Base-by-base conservation (phyloP, 2,888 invertebrate species). In the Idaea dimidiata region DNA sequence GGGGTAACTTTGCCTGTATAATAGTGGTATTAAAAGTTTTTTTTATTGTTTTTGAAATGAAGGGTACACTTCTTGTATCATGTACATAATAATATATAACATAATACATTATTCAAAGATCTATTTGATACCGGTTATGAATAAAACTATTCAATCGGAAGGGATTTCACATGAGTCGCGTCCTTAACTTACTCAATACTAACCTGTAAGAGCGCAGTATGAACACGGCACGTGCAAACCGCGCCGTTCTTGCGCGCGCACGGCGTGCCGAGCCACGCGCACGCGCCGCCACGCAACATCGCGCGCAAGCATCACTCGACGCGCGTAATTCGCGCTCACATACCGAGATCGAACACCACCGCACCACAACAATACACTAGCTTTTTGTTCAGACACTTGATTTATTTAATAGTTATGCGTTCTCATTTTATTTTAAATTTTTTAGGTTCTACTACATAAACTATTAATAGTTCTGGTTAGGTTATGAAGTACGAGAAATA, bases 161-260 rank as follows among this genome's bases (percentile, higher is more conserved):
- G n/a, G n/a, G n/a, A n/a, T n/a, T n/a, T n/a, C n/a, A n/a, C n/a
- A n/a, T n/a, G n/a, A n/a, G n/a, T n/a, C n/a, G n/a, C n/a, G 24
- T 5, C 24, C 5, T 24, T 24, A 24, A 24, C 24, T 43, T 16
- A 16, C 7, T 55, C 16, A 16, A 16, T 33, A 72, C 78, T 63
- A 59, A 90, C 92, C 91, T 92, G 91, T 53, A 91, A 75, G 60
- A 93, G 80, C 10, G 89, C 80, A 32, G 89, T 88, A 72, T 93
- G 93, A 68, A 93, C 85, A 60, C 88, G 86, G 75, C 93, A 93
- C 68, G 87, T 75, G 83, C 93, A 91, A 43, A 89, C 85, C 74
- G 89, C 86, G 67, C 91, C 91, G 77, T 91, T 90, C 77, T 84
- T 89, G 87, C 89, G 88, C 84, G 88, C 77, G 88, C 92, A 92